Evolutionary conservation across 2,888 invertebrate genomes (phyloP).

Genomic region (Deilephila porcellus): DNA sequence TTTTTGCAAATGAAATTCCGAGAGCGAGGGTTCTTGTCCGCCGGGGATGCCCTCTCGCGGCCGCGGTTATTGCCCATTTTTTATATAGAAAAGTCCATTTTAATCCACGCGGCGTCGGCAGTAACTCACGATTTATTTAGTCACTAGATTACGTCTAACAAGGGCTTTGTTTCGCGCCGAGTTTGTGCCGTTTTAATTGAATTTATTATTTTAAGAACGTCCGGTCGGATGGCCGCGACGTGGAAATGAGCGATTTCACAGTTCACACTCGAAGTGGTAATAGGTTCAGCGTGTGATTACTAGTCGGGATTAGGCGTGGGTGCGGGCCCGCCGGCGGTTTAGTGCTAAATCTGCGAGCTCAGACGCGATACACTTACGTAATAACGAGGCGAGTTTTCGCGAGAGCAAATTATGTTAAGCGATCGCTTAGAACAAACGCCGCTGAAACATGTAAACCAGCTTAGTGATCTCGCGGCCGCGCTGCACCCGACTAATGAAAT

Average conservation of each 20-base stretch:
- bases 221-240: conserved; percentile 36
- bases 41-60: conserved; percentile 56
- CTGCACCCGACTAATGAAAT: conserved; percentile 22
- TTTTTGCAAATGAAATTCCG: conserved; percentile 73
- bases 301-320: conserved; percentile 60
- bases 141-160: conserved; percentile 67
- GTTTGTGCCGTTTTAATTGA: conserved; percentile 12
- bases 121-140: conserved; percentile 73
- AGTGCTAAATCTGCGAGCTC: conserved; percentile 47
- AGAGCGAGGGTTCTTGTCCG: conserved; percentile 58
- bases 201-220: conserved; percentile 17
- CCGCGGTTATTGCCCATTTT: conserved; percentile 69
- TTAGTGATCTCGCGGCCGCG: conserved; percentile 1
- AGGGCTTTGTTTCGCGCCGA: conserved; percentile 34
- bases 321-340: conserved; percentile 46
- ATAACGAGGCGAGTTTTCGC: conserved; percentile 18
- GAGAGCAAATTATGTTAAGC: conserved; percentile 10
- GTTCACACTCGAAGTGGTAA: conserved; percentile 66
- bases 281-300: conserved; percentile 67
- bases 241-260: conserved; percentile 60
- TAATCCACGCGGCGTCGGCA: conserved; percentile 65
- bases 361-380: conserved; percentile 35
- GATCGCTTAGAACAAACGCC: conserved; percentile 7
- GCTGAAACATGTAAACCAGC: conserved; percentile 26
- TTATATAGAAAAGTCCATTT: conserved; percentile 66